Evolutionary conservation across 2,113 vertebrate species (phyloP).

Genomic region (Hyperoodon ampullatus): DNA sequence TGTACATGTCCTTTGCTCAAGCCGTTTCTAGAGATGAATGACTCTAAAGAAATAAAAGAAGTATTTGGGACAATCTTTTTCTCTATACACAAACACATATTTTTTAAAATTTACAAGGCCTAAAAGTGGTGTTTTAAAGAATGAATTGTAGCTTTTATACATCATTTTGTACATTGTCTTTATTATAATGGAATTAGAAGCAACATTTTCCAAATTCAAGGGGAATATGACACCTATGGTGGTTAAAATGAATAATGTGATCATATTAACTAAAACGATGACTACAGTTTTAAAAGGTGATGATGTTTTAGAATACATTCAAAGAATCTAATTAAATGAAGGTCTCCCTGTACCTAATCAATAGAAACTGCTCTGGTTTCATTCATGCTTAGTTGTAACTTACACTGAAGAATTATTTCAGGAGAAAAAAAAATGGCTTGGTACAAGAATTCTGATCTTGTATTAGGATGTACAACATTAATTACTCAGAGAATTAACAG

Average conservation of each 20-base stretch:
- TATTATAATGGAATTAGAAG: background rate
- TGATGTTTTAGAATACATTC: background rate
- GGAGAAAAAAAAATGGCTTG: background rate
- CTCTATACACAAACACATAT: background rate
- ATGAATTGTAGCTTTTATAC: background rate
- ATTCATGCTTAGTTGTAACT: background rate
- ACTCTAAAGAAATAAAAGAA: background rate
- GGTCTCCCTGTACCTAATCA: background rate
- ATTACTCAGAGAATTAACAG: background rate
- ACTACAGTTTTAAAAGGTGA: background rate
- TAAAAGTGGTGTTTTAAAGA: constrained; percentile 17
- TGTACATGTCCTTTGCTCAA: background rate
- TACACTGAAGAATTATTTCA: background rate
- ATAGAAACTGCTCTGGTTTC: background rate
- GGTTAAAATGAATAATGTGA: constrained; percentile 24
- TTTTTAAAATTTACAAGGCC: background rate
- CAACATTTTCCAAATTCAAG: constrained; percentile 37
- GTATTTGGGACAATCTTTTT: background rate
- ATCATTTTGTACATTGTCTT: background rate
- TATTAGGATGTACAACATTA: background rate
- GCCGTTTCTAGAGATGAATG: background rate
- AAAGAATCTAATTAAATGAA: constrained; percentile 46
- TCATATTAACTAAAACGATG: background rate
- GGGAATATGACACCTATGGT: background rate
- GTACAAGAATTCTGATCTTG: background rate